phyloP scores from a whole-genome alignment of 2,113 vertebrate species.

The Phainopepla nitens region DNA sequence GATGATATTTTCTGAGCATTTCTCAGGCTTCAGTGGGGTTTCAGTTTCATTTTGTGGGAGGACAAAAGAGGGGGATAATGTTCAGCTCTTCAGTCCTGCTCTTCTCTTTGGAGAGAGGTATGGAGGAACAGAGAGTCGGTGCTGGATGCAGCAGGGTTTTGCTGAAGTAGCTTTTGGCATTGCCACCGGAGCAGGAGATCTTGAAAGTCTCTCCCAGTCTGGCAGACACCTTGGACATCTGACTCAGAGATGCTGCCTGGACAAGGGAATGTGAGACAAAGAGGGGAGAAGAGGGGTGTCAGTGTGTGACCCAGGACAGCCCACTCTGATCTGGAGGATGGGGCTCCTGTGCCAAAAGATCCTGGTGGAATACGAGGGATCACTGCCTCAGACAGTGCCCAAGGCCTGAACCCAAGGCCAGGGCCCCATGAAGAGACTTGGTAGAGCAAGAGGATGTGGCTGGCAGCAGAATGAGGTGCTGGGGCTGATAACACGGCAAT shows the following conservation, averaged over 20 bases:
- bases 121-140: not conserved
- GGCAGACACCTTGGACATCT: fast-evolving
- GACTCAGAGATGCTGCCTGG: not conserved
- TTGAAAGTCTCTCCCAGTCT: fast-evolving
- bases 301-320: not conserved
- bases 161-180: not conserved
- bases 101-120: not conserved
- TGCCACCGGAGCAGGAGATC: not conserved
- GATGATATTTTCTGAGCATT: not conserved
- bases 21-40: not conserved
- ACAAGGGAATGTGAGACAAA: not conserved
- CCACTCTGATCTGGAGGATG: not conserved
- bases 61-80: not conserved
- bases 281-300: not conserved
- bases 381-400: not conserved
- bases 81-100: not conserved
- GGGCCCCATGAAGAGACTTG: not conserved
- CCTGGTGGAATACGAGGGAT: not conserved
- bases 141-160: not conserved
- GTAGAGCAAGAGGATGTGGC: not conserved
- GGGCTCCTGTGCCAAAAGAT: not conserved
- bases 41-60: not conserved
- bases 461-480: not conserved
- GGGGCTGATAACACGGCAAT: not conserved
- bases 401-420: not conserved